Base-by-base conservation (phyloP, 1,140 invertebrate species). In the Platyscapa corneri region DNA sequence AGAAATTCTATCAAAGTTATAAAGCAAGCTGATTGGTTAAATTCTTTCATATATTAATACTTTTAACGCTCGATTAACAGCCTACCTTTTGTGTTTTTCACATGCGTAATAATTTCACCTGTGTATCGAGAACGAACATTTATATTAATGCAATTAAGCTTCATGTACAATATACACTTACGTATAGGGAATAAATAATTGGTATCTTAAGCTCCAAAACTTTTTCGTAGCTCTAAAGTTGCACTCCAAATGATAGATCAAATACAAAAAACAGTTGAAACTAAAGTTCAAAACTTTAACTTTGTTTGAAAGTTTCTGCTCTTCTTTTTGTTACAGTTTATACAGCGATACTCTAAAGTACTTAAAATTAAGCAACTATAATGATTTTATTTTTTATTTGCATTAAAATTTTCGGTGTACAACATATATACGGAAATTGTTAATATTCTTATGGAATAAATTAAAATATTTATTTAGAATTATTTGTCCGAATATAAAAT, bases 161-260 rank as follows among this genome's bases (percentile, higher is more conserved):
- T 72, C 77, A 74, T n/a, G 84, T 30, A 77, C 67, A 74, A 82
- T 32, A 46, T 78, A 85, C 74, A 60, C 82, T 56, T 64, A 74
- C 27, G 27, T 39, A 39, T 82, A 67, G 14, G 39, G 56, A 53
- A 10, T 49, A 34, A 53, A 49, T 30, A 20, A 79, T 64, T 64
- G 76, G 23, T 10, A 20, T 67, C n/a, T 10, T 14, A 23, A 23
- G 10, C 37, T 53, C 0, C 32, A 65, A 53, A 18, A 42, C 76
- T n/a, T 80, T 80, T 85, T 80, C 76, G 83, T 74, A 77, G 80
- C 65, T 80, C 67, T 30, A 37, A 39, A 53, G 42, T 30, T 42
- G 53, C 37, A 46, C 32, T 53, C 23, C 3, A 75, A 80, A 23
- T 75, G 84, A 37, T 34, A 56, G 78, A 85, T 85, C 75, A 85